Conservation (phyloP, 2,888 invertebrate genomes). For the Venustoraphidia nigricollis region DNA sequence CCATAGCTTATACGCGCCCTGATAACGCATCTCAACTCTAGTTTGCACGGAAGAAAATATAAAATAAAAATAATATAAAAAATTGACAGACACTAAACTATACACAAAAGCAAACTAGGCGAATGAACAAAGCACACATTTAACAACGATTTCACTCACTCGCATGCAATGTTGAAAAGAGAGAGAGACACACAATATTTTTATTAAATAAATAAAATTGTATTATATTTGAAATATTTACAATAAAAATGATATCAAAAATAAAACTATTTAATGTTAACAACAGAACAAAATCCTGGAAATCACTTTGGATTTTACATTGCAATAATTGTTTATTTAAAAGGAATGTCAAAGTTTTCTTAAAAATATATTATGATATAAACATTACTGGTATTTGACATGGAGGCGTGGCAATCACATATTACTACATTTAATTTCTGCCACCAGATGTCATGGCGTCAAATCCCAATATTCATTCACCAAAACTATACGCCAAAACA, state of each 20-base stretch:
- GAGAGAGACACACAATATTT: slow-evolving; percentile 4
- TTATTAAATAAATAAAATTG: slow-evolving; percentile 7
- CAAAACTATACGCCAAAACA: no score
- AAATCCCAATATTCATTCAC: no score
- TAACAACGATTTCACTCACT: not conserved
- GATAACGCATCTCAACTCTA: no score
- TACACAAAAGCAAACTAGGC: not conserved
- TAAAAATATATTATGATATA: no score
- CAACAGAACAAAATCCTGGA: not conserved
- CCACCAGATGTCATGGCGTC: no score
- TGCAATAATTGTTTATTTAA: no score
- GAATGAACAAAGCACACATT: not conserved
- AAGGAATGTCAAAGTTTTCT: no score
- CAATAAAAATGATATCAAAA: slow-evolving; percentile 6
- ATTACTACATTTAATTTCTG: no score
- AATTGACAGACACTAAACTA: slow-evolving; percentile 2
- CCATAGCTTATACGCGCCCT: no score
- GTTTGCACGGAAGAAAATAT: no score
- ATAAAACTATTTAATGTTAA: slow-evolving; percentile 4
- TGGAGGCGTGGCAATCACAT: no score
- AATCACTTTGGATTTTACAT: not conserved
- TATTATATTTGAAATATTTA: slow-evolving; percentile 4
- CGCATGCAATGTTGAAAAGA: not conserved
- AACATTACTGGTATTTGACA: no score
- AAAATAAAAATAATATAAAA: not conserved